phyloP scores from a whole-genome alignment of 2,797 vertebrate genomes.

The Anas bernieri region DNA sequence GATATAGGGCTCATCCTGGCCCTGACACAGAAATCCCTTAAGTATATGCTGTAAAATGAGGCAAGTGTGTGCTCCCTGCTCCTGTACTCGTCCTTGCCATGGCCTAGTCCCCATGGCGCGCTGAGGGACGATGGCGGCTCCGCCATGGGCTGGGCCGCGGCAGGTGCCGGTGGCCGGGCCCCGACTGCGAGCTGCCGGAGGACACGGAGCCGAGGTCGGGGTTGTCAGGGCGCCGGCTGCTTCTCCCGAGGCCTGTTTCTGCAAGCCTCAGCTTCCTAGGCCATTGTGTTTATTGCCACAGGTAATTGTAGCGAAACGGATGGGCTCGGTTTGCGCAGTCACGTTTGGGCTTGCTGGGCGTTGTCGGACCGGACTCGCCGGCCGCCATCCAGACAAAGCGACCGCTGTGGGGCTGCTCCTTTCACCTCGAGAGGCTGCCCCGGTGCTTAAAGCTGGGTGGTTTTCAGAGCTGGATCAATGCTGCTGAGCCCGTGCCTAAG shows the following conservation, averaged over 20 bases:
- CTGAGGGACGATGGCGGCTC: rapidly evolving
- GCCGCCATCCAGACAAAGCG: background rate
- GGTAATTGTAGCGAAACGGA: background rate
- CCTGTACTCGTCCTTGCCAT: rapidly evolving
- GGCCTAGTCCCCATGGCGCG: background rate
- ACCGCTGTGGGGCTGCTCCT: background rate
- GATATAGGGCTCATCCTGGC: background rate
- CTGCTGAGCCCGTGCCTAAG: background rate
- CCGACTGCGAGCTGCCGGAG: rapidly evolving
- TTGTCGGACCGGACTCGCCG: constrained; percentile 21
- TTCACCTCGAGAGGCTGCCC: background rate
- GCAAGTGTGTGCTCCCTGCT: background rate
- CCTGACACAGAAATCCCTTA: background rate
- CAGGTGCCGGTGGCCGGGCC: rapidly evolving
- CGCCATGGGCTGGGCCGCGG: background rate
- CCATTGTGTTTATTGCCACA: constrained; percentile 5
- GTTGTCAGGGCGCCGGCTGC: background rate
- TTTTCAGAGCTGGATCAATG: background rate
- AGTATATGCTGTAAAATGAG: background rate
- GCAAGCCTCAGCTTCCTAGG: constrained; percentile 46
- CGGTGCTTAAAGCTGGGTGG: background rate
- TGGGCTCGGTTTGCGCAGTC: constrained; percentile 18
- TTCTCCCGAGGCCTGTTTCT: constrained; percentile 35
- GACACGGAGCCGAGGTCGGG: background rate
- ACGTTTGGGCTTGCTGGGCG: constrained; percentile 57